Percentiles rank a stretch among this genome's conserved stretches.
Evolutionary conservation across 1,140 invertebrate species (phyloP).

Genomic region (Drosophila kepulauana): DNA sequence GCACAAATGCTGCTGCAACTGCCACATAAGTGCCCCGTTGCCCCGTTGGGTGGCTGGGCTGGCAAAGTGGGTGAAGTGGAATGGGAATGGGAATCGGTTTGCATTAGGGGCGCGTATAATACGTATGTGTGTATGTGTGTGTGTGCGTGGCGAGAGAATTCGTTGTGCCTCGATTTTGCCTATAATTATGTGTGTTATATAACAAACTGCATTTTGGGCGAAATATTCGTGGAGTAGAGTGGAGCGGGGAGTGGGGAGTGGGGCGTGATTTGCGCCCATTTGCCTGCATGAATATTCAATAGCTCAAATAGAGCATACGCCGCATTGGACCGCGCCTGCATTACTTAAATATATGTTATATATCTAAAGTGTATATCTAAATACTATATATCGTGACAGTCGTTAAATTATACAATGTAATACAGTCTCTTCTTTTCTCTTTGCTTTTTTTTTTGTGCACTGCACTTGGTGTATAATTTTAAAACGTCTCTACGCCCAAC

Average conservation of each 20-base stretch:
- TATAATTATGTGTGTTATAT: conserved; percentile 84
- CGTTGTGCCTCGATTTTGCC: conserved; percentile 78
- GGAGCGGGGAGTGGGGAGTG: not conserved
- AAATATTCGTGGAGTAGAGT: conserved; percentile 52
- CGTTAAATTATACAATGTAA: conserved; percentile 45
- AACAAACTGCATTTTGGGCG: conserved; percentile 79
- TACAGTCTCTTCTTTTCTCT: not conserved
- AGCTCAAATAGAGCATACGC: conserved; percentile 79
- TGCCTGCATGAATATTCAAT: conserved; percentile 81
- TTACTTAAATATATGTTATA: conserved; percentile 35
- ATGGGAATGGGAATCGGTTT: conserved; percentile 10
- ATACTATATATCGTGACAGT: conserved; percentile 14
- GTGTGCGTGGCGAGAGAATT: conserved; percentile 77
- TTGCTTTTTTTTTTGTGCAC: conserved; percentile 7
- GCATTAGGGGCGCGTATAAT: conserved; percentile 43
- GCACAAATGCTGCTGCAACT: conserved; percentile 78
- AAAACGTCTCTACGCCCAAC: conserved; percentile 3
- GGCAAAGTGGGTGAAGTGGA: not conserved
- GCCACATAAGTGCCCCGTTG: conserved; percentile 70
- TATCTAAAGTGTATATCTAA: not conserved
- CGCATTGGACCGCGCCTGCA: conserved; percentile 55
- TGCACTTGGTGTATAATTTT: conserved; percentile 57
- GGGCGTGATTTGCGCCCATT: conserved; percentile 17
- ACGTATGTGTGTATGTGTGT: conserved; percentile 24
- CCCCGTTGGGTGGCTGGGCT: conserved; percentile 41